Conservation (phyloP, 2,888 invertebrate species). For the Epirrita christyi region DNA sequence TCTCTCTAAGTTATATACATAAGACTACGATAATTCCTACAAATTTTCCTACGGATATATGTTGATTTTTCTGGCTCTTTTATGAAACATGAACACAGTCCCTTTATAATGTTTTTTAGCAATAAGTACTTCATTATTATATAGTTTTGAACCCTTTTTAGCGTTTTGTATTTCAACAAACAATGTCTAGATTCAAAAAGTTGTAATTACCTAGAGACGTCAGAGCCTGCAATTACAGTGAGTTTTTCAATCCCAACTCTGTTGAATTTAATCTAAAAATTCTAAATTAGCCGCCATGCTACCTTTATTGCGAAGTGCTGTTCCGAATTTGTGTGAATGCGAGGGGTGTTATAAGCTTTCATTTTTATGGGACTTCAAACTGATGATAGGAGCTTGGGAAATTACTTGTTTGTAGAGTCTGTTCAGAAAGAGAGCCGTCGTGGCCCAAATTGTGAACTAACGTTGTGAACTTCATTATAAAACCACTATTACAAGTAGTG, state of each 20-base stretch:
- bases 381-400: neutral
- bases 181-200: slow-evolving; percentile 2
- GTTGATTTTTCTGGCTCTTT: neutral
- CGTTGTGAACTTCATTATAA: no score
- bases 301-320: neutral
- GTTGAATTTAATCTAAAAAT: slow-evolving; percentile 20
- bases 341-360: neutral
- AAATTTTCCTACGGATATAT: no score
- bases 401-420: neutral
- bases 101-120: neutral
- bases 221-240: slow-evolving; percentile 12
- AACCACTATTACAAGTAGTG: no score
- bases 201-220: slow-evolving; percentile 6
- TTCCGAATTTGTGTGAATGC: neutral
- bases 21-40: no score
- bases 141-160: neutral
- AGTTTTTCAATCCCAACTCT: slow-evolving; percentile 18
- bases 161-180: neutral
- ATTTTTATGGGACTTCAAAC: neutral
- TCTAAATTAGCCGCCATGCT: slow-evolving; percentile 4
- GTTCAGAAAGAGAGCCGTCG: no score
- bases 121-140: no score
- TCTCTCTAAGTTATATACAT: no score
- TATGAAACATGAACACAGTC: no score
- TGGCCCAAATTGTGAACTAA: no score